Evolutionary conservation across 2,888 invertebrate genomes (phyloP).

Genomic region (Caradrina clavipalpis): DNA sequence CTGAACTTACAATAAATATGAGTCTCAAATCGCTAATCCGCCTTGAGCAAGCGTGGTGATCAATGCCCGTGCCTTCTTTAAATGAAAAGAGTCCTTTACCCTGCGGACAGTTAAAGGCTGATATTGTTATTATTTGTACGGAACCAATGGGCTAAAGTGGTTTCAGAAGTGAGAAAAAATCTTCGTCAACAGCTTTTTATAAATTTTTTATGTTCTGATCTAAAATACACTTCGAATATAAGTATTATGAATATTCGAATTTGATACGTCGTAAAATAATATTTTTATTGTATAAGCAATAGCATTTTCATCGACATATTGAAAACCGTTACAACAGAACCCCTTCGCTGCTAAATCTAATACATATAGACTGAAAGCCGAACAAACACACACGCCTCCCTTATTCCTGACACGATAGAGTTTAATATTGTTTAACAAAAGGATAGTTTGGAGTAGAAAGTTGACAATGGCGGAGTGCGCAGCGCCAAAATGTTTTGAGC

Average conservation of each 20-base stretch:
- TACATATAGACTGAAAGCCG: slow-evolving; percentile 63
- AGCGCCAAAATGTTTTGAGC: slow-evolving; percentile 84
- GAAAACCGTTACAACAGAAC: slow-evolving; percentile 68
- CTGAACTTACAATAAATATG: no score
- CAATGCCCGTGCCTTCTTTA: no score
- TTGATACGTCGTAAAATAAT: slow-evolving; percentile 4
- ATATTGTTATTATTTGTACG: no score
- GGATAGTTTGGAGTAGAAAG: slow-evolving; percentile 66
- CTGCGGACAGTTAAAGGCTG: no score
- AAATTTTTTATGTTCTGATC: background rate
- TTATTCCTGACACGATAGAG: slow-evolving; percentile 60
- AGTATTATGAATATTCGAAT: background rate
- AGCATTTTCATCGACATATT: slow-evolving; percentile 58
- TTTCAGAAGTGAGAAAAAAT: background rate
- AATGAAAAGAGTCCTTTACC: no score
- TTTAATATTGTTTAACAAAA: slow-evolving; percentile 61
- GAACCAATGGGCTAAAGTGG: background rate
- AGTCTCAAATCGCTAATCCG: no score
- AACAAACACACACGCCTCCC: slow-evolving; percentile 16
- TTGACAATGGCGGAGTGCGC: slow-evolving; percentile 76
- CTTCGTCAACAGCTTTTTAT: no score
- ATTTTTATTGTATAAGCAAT: slow-evolving; percentile 32
- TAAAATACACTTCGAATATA: background rate
- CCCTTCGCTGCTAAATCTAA: slow-evolving; percentile 71
- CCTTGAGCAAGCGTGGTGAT: no score